phyloP scores from a whole-genome alignment of 2,888 invertebrate genomes.

The Timema cristinae region DNA sequence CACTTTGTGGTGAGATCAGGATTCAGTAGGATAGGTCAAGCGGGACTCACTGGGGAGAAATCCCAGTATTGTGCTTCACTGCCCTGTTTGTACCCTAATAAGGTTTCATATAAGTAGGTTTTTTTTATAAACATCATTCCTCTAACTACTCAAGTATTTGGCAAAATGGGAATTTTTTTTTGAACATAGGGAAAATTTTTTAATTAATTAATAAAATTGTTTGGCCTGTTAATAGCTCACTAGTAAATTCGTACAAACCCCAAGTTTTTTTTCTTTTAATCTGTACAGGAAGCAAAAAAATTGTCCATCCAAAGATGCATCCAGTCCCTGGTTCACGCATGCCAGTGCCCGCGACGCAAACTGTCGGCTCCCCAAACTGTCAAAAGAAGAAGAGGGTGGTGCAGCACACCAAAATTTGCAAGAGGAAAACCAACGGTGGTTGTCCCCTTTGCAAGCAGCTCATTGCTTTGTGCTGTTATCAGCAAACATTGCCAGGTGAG shows the following conservation, averaged over 20 bases:
- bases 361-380: slow-evolving; percentile 93
- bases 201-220: not conserved
- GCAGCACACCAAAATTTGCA: slow-evolving; percentile 96
- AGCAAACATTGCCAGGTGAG: slow-evolving; percentile 91
- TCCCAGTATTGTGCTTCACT: too few relatives aligned
- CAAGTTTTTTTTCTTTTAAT: not conserved
- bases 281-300: slow-evolving; percentile 69
- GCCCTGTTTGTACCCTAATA: too few relatives aligned
- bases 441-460: slow-evolving; percentile 99
- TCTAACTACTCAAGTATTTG: too few relatives aligned
- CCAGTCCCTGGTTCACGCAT: slow-evolving; percentile 90
- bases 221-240: too few relatives aligned
- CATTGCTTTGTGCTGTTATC: slow-evolving; percentile 97
- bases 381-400: slow-evolving; percentile 99
- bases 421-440: slow-evolving; percentile 90
- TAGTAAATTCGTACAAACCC: too few relatives aligned
- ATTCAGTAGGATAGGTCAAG: too few relatives aligned
- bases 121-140: too few relatives aligned
- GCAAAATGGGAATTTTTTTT: too few relatives aligned
- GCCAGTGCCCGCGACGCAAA: slow-evolving; percentile 98
- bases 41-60: too few relatives aligned
- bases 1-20: too few relatives aligned
- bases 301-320: slow-evolving; percentile 92
- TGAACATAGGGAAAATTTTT: not conserved
- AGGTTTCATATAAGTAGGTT: too few relatives aligned